Evolutionary conservation across 2,113 vertebrate genomes (phyloP).

Genomic region (Cyprinodon variegatus): DNA sequence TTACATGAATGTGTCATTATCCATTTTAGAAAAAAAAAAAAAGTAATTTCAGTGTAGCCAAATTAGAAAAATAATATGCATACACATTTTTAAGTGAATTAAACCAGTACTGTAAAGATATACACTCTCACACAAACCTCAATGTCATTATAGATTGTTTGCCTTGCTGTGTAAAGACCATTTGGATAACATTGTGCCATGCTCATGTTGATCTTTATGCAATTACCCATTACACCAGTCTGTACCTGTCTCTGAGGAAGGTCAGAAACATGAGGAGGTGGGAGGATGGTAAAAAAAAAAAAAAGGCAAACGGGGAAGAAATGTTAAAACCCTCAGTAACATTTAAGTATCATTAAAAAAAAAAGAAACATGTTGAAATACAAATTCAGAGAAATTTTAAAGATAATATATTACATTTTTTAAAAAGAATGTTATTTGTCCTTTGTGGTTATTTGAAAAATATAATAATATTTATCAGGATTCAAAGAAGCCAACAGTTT

Average conservation of each 20-base stretch:
- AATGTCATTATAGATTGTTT: constrained; percentile 49
- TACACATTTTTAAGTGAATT: neutral
- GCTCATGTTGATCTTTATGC: constrained; percentile 33
- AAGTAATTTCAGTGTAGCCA: neutral
- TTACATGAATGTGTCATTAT: neutral
- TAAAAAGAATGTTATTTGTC: too few relatives aligned
- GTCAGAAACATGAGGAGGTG: neutral
- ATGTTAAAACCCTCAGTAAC: neutral
- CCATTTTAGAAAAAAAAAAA: neutral
- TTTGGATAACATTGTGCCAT: constrained; percentile 59
- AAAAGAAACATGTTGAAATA: neutral
- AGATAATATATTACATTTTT: too few relatives aligned
- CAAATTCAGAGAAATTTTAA: neutral
- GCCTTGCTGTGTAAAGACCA: constrained; percentile 51
- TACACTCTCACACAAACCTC: neutral
- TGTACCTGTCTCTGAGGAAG: constrained; percentile 28
- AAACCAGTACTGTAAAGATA: neutral
- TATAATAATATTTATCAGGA: too few relatives aligned
- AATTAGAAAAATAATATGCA: neutral
- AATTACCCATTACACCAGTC: constrained; percentile 55
- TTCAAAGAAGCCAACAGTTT: too few relatives aligned
- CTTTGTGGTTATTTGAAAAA: too few relatives aligned
- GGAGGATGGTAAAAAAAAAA: neutral
- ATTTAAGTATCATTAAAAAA: neutral
- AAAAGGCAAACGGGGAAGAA: neutral